phyloP scores from a whole-genome alignment of 2,888 invertebrate genomes.

The Tetranychus piercei region DNA sequence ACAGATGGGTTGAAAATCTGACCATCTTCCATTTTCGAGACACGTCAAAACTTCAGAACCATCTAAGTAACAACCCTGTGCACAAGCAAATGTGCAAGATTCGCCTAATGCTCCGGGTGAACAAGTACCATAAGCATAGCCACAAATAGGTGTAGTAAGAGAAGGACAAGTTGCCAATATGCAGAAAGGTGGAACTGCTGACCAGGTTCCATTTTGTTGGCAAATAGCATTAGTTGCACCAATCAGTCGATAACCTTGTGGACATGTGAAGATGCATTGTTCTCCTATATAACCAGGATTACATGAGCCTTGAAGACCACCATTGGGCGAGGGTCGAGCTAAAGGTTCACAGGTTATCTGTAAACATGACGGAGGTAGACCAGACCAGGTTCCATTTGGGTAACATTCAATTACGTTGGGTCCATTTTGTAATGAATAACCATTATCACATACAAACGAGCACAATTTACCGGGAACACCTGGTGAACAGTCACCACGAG shows the following conservation, averaged over 20 bases:
- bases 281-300: background rate
- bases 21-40: constrained; percentile 1
- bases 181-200: background rate
- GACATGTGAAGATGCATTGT: background rate
- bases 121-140: background rate
- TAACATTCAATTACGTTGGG: background rate
- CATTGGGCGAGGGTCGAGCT: background rate
- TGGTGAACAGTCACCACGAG: constrained; percentile 8
- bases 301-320: constrained; percentile 11
- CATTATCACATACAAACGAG: constrained; percentile 2
- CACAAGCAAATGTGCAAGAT: background rate
- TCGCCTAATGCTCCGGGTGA: background rate
- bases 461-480: constrained; percentile 4
- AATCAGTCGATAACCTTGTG: background rate
- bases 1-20: background rate
- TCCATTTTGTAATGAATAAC: background rate
- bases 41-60: background rate
- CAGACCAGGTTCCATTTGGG: constrained; percentile 10
- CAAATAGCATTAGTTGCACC: constrained; percentile 3
- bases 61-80: background rate
- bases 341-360: background rate
- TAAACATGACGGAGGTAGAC: background rate
- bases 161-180: constrained; percentile 5
- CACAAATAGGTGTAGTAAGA: background rate
- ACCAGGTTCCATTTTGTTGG: constrained; percentile 4